Evolutionary conservation across 2,797 vertebrate genomes (phyloP), one percentile per base, ranked within the genome.

Genomic region (Aeoliscus strigatus): DNA sequence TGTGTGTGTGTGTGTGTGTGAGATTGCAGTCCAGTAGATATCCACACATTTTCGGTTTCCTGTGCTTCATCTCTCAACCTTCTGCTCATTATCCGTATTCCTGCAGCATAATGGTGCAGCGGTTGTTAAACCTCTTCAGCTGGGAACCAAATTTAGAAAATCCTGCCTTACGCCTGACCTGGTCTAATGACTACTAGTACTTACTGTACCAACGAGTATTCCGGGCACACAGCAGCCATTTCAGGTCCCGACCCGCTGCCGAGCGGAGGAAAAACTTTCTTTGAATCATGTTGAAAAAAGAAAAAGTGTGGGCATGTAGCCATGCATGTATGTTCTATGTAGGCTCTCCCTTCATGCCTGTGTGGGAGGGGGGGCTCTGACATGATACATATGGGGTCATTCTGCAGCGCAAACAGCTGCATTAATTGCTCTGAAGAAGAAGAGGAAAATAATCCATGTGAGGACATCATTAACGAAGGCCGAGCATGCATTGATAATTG

Each of bases 401-500:
- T 39, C 30, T 59, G 14, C 31, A 44, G 47, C 50, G 11, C 58
- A 64, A 65, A 51, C 65, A 46, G n/a, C 47, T 37, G 60, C 66
- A 57, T 68, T 75, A 82, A 73, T 77, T 77, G 62, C 66, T 75
- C 50, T 68, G 54, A 65, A 79, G 60, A 66, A 48, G 58, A n/a
- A n/a, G n/a, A n/a, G n/a, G n/a, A n/a, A n/a, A n/a, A n/a, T n/a
- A 61, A 73, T 63, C 40, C 17, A 31, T 48, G 61, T 30, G 52
- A 66, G 69, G 72, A 77, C 67, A 56, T 77, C 61, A 75, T 81
- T 76, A 82, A 79, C 73, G 45, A 80, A 79, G 58, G 73, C 38
- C 21, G 14, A 30, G 47, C 60, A 47, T 57, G 44, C 39, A 51
- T 75, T 51, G 47, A 51, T 75, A 86, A 80, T 79, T 81, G 62